Conservation (phyloP, 2,797 vertebrate genomes). For the Balearica regulorum region DNA sequence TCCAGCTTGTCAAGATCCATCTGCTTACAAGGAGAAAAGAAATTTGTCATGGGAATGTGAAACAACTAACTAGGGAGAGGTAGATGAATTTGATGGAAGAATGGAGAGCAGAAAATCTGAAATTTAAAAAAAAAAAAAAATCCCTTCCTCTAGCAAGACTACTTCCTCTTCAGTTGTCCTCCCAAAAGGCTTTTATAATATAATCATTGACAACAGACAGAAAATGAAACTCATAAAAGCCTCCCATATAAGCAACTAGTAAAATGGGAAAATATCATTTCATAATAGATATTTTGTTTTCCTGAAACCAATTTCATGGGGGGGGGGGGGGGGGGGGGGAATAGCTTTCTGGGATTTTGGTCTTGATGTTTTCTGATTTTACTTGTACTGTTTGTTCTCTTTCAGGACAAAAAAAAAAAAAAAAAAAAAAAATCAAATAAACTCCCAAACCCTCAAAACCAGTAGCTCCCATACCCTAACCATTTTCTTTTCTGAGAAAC, state of each 20-base stretch:
- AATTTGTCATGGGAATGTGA: background rate
- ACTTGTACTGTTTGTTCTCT: background rate
- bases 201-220: background rate
- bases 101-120: background rate
- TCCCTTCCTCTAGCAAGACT: background rate
- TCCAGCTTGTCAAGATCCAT: background rate
- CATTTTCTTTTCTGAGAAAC: background rate
- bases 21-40: background rate
- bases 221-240: background rate
- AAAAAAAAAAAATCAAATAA: accelerated
- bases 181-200: background rate
- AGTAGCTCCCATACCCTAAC: background rate
- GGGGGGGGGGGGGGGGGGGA: too few species aligned
- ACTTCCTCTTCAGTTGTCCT: background rate
- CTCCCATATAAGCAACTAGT: background rate
- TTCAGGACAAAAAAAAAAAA: background rate
- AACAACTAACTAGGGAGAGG: background rate
- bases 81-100: background rate
- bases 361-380: background rate
- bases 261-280: background rate
- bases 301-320: background rate
- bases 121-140: background rate
- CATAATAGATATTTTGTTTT: background rate
- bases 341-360: background rate
- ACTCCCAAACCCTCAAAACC: background rate